phyloP scores from a whole-genome alignment of 92 coral and sea anemone genomes.

The Micromussa lordhowensis region DNA sequence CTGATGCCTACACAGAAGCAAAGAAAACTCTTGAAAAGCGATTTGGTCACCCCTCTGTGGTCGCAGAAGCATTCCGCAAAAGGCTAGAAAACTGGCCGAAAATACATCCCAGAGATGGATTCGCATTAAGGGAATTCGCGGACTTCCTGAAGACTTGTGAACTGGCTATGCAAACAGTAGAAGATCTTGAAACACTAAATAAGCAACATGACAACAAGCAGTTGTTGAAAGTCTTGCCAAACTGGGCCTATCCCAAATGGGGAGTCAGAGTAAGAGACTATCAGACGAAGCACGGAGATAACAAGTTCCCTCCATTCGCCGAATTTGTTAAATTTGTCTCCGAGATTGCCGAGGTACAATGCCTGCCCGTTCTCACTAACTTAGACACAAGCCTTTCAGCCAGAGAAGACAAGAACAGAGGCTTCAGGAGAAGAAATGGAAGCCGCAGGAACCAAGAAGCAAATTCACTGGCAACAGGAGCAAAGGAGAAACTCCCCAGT shows the following conservation, averaged over 20 bases:
- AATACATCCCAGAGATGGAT: no score
- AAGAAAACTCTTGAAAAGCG: neutral
- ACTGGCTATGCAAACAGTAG: slow-evolving; percentile 46
- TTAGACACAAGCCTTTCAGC: neutral
- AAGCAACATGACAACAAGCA: slow-evolving; percentile 29
- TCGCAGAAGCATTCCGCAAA: no score
- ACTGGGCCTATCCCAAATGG: no score
- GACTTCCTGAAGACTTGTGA: slow-evolving; percentile 61
- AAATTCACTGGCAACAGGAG: slow-evolving; percentile 29
- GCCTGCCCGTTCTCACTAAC: slow-evolving; percentile 56
- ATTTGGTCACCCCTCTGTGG: no score
- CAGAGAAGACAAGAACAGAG: no score
- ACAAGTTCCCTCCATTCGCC: no score
- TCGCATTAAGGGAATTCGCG: slow-evolving; percentile 29
- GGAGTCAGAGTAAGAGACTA: slow-evolving; percentile 12
- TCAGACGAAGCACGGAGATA: slow-evolving; percentile 17
- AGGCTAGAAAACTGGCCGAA: no score
- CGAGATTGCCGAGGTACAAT: slow-evolving; percentile 53
- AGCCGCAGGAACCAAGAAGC: slow-evolving; percentile 28
- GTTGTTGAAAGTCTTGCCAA: no score
- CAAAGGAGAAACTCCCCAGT: slow-evolving; percentile 4
- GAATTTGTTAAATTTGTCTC: neutral
- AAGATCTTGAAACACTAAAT: slow-evolving; percentile 58
- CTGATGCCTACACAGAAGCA: neutral
- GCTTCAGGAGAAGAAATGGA: neutral